These are phyloP conservation scores for Zygaena filipendulae DNA, from an alignment of 2,888 invertebrate species.

Conservation along the genomic window DNA sequence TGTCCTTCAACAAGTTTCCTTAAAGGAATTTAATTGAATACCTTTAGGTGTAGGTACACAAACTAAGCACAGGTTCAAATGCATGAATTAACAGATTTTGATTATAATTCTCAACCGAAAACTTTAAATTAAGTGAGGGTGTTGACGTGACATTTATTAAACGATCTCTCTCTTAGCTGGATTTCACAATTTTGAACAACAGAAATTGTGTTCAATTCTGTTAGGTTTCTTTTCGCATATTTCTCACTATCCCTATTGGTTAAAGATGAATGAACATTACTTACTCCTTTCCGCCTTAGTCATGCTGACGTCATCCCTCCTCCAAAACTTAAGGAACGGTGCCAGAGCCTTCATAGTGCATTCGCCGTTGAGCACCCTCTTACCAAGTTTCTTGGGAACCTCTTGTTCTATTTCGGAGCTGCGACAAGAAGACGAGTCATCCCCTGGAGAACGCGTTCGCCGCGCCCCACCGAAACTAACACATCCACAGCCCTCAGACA, in stretches of 20 bases:
- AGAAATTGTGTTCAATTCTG: too few species aligned
- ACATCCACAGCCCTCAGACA: conserved; percentile 60
- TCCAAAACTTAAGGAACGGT: conserved; percentile 75
- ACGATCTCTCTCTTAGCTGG: too few species aligned
- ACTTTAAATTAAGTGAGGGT: too few species aligned
- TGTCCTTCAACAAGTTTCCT: too few species aligned
- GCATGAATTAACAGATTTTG: too few species aligned
- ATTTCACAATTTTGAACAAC: too few species aligned
- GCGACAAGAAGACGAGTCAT: conserved; percentile 58
- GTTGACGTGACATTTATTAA: too few species aligned
- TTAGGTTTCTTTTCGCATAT: background rate
- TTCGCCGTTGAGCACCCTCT: conserved; percentile 45
- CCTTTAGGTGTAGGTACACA: too few species aligned
- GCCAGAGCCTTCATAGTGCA: conserved; percentile 66
- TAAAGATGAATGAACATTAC: conserved; percentile 21
- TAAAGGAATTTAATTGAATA: too few species aligned
- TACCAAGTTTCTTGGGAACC: conserved; percentile 45
- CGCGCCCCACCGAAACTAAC: conserved; percentile 50
- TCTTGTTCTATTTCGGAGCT: conserved; percentile 63
- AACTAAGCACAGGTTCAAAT: too few species aligned
- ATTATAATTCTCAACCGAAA: too few species aligned
- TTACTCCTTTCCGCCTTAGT: conserved; percentile 82
- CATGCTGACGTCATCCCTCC: conserved; percentile 78
- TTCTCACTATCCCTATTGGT: background rate
- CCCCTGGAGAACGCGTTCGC: conserved; percentile 44